Conservation (phyloP, 2,113 vertebrate genomes). For the Jacana jacana region DNA sequence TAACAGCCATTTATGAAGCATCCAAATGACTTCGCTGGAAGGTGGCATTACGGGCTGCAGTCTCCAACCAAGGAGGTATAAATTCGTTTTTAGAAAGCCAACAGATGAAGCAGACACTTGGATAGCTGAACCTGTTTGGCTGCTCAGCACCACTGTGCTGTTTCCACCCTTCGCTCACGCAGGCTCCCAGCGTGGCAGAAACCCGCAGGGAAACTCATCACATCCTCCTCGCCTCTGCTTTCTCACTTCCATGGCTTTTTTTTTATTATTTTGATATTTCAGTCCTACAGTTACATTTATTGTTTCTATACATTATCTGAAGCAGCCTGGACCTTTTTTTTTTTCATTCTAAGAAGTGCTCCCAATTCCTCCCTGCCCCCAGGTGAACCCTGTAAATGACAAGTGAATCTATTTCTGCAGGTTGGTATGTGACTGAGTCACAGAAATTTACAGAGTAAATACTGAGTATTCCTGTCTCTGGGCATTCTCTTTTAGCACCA, state of each 20-base stretch:
- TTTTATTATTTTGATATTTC: not conserved
- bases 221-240: not conserved
- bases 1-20: not conserved
- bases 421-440: not conserved
- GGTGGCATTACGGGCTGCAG: not conserved
- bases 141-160: accelerated
- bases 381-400: accelerated
- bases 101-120: not conserved
- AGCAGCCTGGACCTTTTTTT: not conserved
- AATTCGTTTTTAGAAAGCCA: not conserved
- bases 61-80: not conserved
- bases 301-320: not conserved
- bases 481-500: not conserved
- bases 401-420: not conserved
- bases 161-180: accelerated
- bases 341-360: not conserved
- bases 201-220: not conserved
- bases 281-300: not conserved
- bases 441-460: too few species aligned
- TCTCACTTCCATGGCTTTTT: not conserved
- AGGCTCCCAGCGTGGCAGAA: accelerated
- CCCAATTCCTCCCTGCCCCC: accelerated
- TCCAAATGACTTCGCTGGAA: not conserved
- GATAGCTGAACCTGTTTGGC: not conserved
- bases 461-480: not conserved